These are phyloP conservation scores for Andrena camellia DNA, from an alignment of 2,888 invertebrate genomes.

Conservation along the genomic window DNA sequence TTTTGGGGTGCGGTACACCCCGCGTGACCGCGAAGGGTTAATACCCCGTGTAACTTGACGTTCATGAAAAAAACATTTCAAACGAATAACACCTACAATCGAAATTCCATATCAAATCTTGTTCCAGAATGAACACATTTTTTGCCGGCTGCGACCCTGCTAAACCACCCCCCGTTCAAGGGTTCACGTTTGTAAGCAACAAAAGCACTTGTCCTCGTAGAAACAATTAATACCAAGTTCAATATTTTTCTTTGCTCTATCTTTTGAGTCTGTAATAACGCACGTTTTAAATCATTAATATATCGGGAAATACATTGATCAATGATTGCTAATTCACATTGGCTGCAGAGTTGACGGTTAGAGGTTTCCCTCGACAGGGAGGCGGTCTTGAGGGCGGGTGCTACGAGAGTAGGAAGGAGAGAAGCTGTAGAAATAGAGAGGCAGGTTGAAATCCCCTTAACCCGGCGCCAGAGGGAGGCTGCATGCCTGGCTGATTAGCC, in stretches of 20 bases:
- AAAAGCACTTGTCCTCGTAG: too few relatives aligned
- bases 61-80: too few relatives aligned
- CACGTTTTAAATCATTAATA: background rate
- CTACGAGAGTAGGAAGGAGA: constrained; percentile 60
- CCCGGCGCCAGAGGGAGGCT: constrained; percentile 78
- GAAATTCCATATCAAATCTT: too few relatives aligned
- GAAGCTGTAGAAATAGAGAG: constrained; percentile 74
- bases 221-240: too few relatives aligned
- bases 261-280: background rate
- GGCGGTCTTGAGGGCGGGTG: constrained; percentile 60
- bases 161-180: too few relatives aligned
- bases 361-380: constrained; percentile 40
- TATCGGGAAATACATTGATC: constrained; percentile 22
- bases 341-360: constrained; percentile 40
- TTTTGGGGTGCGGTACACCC: too few relatives aligned
- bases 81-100: too few relatives aligned
- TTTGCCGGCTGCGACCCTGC: too few relatives aligned
- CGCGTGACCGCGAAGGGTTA: too few relatives aligned
- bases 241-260: background rate
- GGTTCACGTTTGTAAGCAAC: too few relatives aligned
- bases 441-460: constrained; percentile 80
- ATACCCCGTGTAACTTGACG: too few relatives aligned
- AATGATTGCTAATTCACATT: constrained; percentile 57
- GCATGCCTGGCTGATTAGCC: constrained; percentile 83
- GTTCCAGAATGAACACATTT: too few relatives aligned